A percentile compares a stretch with the other conserved stretches of the same genome.
These are phyloP conservation scores for Solen grandis DNA, from an alignment of 1,140 invertebrate species.

Conservation along the genomic window DNA sequence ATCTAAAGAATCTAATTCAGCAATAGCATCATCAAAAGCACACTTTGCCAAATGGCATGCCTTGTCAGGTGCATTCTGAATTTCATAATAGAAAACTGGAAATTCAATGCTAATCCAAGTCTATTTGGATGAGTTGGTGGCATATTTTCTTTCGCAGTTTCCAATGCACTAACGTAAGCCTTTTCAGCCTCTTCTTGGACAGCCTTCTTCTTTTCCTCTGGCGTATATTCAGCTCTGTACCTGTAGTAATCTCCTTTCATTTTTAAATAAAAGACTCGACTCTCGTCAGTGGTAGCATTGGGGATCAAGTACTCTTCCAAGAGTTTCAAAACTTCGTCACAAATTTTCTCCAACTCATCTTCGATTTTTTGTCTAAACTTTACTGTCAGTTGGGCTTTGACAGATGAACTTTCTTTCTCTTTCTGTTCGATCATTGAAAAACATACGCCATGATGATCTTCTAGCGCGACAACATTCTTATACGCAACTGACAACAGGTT, in stretches of 20 bases:
- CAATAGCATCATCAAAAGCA: conserved; percentile 99
- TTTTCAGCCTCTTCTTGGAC: conserved; percentile 97
- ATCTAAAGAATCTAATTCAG: conserved; percentile 98
- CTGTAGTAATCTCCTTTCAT: conserved; percentile 99
- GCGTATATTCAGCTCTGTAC: conserved; percentile 99
- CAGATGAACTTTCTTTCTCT: conserved; percentile 94
- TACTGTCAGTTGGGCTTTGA: conserved; percentile 83
- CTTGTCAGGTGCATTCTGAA: conserved; percentile 98
- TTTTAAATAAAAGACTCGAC: conserved; percentile 99
- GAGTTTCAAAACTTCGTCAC: conserved; percentile 97
- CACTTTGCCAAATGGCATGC: conserved; percentile 99
- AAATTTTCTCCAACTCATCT: conserved; percentile 98
- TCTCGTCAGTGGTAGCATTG: conserved; percentile 84
- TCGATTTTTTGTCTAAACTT: conserved; percentile 97
- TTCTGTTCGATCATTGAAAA: conserved; percentile 96
- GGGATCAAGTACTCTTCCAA: conserved; percentile 97
- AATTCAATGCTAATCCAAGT: conserved; percentile 99
- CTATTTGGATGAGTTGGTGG: conserved; percentile 99
- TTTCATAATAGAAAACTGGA: conserved; percentile 99
- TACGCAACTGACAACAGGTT: conserved; percentile 99
- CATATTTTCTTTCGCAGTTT: conserved; percentile 99
- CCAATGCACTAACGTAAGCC: conserved; percentile 99
- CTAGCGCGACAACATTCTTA: conserved; percentile 99
- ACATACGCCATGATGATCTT: conserved; percentile 98
- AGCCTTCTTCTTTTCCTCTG: conserved; percentile 86